Conservation (phyloP, 2,113 vertebrate species). For the Arothron firmamentum region DNA sequence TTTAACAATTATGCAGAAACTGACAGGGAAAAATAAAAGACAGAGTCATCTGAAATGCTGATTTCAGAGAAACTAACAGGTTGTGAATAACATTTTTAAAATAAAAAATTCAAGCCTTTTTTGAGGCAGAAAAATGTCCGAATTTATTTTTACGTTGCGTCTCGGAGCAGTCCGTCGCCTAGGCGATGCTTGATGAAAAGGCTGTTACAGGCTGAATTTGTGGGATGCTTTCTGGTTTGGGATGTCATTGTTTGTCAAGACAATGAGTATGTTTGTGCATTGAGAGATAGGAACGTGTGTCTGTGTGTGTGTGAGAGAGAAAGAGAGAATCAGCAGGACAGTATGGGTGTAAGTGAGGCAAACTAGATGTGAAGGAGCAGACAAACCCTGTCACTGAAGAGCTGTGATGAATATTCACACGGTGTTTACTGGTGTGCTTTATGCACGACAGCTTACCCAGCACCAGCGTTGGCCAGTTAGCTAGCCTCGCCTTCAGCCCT, state of each 20-base stretch:
- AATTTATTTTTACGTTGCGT: conserved; percentile 38
- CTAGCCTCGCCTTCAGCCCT: conserved; percentile 95
- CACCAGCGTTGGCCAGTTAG: conserved; percentile 97
- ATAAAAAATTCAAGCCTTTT: no score
- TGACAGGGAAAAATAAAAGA: not conserved
- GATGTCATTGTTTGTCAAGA: conserved; percentile 59
- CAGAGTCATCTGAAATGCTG: not conserved
- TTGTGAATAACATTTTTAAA: no score
- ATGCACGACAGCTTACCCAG: conserved; percentile 82
- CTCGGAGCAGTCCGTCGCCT: conserved; percentile 48
- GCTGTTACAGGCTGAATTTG: conserved; percentile 36
- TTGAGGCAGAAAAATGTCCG: conserved; percentile 18
- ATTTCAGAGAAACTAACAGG: not conserved
- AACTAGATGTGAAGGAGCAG: conserved; percentile 38
- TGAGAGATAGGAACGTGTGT: conserved; percentile 39
- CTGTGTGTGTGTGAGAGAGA: conserved; percentile 25
- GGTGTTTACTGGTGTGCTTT: conserved; percentile 21
- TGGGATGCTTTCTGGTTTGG: conserved; percentile 38
- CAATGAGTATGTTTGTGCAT: conserved; percentile 42
- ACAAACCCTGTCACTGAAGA: conserved; percentile 43
- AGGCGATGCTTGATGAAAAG: conserved; percentile 52
- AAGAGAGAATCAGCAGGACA: conserved; percentile 23
- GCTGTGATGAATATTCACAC: conserved; percentile 16
- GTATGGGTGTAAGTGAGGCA: conserved; percentile 48
- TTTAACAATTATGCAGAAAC: no score